A percentile compares a stretch with the other conserved stretches of the same genome.
phyloP scores from a whole-genome alignment of 2,888 invertebrate genomes.

The Sinhomidia bicolor region DNA sequence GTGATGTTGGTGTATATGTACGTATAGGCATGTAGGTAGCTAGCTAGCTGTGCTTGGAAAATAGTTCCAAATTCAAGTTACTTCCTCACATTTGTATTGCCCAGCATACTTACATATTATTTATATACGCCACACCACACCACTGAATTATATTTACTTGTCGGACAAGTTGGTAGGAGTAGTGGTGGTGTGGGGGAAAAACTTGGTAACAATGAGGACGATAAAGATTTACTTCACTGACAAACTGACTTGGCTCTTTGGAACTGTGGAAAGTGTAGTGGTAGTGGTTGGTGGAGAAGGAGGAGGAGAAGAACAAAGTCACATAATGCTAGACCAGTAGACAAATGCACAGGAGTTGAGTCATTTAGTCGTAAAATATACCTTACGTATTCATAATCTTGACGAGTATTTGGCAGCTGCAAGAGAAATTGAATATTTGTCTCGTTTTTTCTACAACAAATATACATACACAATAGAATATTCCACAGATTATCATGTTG shows the following conservation, averaged over 20 bases:
- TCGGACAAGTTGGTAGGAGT: not conserved
- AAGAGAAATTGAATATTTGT: no score
- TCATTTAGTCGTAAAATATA: not conserved
- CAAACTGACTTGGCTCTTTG: conserved; percentile 27
- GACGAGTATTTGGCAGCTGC: no score
- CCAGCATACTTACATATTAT: not conserved
- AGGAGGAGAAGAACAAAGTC: no score
- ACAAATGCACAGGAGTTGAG: not conserved
- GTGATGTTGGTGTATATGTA: not conserved
- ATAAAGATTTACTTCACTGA: conserved; percentile 13
- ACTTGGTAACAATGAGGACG: not conserved
- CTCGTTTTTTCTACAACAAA: not conserved
- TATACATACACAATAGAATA: not conserved
- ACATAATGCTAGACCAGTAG: no score
- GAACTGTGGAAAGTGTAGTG: not conserved
- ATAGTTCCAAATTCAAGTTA: not conserved
- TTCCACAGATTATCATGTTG: not conserved
- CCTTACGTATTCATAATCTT: no score
- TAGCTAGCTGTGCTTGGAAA: conserved; percentile 3
- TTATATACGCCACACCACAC: not conserved
- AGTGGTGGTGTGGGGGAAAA: not conserved
- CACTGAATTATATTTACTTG: not conserved
- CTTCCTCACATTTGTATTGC: not conserved
- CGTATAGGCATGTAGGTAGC: no score
- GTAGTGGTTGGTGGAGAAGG: not conserved